Base-by-base conservation (phyloP, 2,797 vertebrate genomes). In the Ptychadena robeensis region DNA sequence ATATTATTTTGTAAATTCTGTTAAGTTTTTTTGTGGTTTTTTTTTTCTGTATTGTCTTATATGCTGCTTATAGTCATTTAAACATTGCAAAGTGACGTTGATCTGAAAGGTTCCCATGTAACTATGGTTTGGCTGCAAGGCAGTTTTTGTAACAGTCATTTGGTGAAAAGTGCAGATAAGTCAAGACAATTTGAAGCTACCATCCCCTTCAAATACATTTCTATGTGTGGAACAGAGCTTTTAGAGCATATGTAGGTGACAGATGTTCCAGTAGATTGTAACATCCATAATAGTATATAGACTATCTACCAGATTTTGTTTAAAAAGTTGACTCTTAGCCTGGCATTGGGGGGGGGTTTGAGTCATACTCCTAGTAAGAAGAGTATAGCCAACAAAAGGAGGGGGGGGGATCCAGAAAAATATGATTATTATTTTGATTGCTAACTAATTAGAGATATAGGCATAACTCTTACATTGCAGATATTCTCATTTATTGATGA, bases 31-130 rank as follows among this genome's bases (percentile, higher is more conserved):
- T 27, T 67, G 32, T 28, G 1, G 11, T 22, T 73, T 25, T 57
- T 25, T 57, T 25, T 14, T 65, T 31, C 25, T 5, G 2, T 3
- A 44, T 76, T 31, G 27, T 32, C 30, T 32, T 78, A 38, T 66
- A 40, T 77, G 31, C 64, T 69, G 30, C 28, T 67, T 68, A n/a
- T 66, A 35, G 11, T 18, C 38, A n/a, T 75, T 59, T 74, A 74
- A 63, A 31, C 57, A 28, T 25, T 76, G n/a, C 75, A 78, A 28
- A 40, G 35, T 14, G 35, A 10, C 37, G 66, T 12, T 67, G 37
- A 18, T 66, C 30, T 68, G 40, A 25, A 27, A 5, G 34, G 35
- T 6, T 69, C 27, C n/a, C 35, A 69, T 6, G 8, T 11, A 12
- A 14, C 4, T 69, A 69, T 10, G 28, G n/a, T 27, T 35, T n/a